These are phyloP conservation scores for Hecatera dysodea DNA, from an alignment of 2,888 invertebrate genomes.

Conservation along the genomic window DNA sequence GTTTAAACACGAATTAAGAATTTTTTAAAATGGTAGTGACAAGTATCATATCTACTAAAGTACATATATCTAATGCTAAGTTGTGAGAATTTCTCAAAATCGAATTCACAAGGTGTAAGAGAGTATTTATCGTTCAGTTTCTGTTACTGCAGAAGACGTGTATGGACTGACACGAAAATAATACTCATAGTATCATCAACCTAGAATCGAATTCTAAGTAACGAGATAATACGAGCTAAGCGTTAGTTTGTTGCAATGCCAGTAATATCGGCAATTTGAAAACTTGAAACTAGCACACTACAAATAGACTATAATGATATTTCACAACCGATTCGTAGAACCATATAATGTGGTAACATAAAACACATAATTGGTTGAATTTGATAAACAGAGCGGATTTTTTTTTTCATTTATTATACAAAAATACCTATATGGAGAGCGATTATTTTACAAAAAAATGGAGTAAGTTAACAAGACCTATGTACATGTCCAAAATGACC, in stretches of 20 bases:
- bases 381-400: not conserved
- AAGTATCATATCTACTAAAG: too few species aligned
- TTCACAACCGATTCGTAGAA: constrained; percentile 39
- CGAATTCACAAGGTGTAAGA: not conserved
- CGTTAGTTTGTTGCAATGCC: constrained; percentile 20
- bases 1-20: too few species aligned
- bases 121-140: not conserved
- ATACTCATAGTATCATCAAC: constrained; percentile 10
- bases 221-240: constrained; percentile 26
- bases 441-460: too few species aligned
- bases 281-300: constrained; percentile 36
- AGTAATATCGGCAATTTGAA: constrained; percentile 42
- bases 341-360: constrained; percentile 13
- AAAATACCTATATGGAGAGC: too few species aligned
- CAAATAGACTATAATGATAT: constrained; percentile 37
- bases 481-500: too few species aligned
- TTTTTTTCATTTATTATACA: too few species aligned
- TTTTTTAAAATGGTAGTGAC: too few species aligned
- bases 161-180: not conserved
- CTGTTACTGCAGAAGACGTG: not conserved
- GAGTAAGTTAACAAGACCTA: too few species aligned
- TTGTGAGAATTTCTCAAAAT: not conserved
- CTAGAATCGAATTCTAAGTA: constrained; percentile 38
- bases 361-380: not conserved
- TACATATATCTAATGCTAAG: not conserved